Evolutionary conservation across 2,797 vertebrate genomes (phyloP).

Genomic region (Sebastes ruberrimus): DNA sequence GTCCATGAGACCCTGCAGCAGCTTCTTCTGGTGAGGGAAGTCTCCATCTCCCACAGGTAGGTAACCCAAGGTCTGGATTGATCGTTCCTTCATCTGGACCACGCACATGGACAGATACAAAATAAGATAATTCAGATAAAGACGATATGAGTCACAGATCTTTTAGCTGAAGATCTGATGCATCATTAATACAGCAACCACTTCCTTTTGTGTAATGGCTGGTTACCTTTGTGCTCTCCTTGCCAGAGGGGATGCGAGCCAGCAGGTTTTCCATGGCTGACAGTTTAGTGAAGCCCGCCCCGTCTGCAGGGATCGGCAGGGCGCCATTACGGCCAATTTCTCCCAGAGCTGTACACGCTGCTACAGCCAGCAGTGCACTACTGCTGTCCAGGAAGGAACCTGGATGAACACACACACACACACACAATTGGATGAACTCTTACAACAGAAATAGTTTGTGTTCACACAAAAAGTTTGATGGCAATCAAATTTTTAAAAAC

Average conservation of each 20-base stretch:
- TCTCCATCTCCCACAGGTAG: conserved; percentile 95
- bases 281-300: conserved; percentile 91
- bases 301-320: conserved; percentile 89
- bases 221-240: conserved; percentile 93
- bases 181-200: background rate
- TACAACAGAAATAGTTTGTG: background rate
- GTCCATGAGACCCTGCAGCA: conserved; percentile 97
- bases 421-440: background rate
- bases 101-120: background rate
- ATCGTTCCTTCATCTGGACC: conserved; percentile 94
- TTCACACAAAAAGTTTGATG: background rate
- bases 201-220: background rate
- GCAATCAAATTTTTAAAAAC: background rate
- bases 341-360: conserved; percentile 93
- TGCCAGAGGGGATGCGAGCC: conserved; percentile 92
- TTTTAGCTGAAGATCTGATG: too few relatives aligned
- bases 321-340: conserved; percentile 95
- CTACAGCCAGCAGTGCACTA: conserved; percentile 88
- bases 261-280: conserved; percentile 92
- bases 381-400: conserved; percentile 92
- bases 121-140: background rate
- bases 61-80: conserved; percentile 94
- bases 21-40: conserved; percentile 94
- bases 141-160: too few relatives aligned
- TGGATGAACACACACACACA: conserved; percentile 53